Evolutionary conservation across 1,140 invertebrate genomes (phyloP).

Genomic region (Hormaphis cornu): DNA sequence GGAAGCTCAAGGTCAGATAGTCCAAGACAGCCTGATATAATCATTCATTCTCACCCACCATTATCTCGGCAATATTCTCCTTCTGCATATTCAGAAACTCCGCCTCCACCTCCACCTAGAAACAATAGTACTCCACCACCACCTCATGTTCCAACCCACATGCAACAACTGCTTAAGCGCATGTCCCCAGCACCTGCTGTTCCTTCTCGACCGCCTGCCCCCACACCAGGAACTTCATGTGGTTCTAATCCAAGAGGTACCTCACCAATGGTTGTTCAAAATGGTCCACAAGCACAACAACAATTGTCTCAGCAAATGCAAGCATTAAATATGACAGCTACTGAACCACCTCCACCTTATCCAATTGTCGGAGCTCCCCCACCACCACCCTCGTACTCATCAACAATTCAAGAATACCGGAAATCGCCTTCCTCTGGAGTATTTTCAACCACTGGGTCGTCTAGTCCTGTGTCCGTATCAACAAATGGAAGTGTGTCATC

Average conservation of each 20-base stretch:
- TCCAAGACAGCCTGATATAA: slow-evolving; percentile 53
- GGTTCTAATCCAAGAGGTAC: slow-evolving; percentile 47
- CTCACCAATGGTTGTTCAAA: slow-evolving; percentile 70
- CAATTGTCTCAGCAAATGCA: slow-evolving; percentile 79
- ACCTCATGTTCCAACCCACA: slow-evolving; percentile 49
- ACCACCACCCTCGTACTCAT: slow-evolving; percentile 66
- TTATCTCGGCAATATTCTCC: slow-evolving; percentile 57
- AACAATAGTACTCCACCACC: slow-evolving; percentile 58
- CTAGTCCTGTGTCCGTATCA: slow-evolving; percentile 65
- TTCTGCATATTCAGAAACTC: slow-evolving; percentile 46
- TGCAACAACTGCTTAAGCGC: slow-evolving; percentile 73
- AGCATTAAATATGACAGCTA: slow-evolving; percentile 58
- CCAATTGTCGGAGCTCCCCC: slow-evolving; percentile 48
- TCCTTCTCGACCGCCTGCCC: slow-evolving; percentile 51
- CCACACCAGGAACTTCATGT: slow-evolving; percentile 44
- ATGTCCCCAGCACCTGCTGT: slow-evolving; percentile 68
- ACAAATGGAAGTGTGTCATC: slow-evolving; percentile 44
- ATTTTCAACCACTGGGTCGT: slow-evolving; percentile 71
- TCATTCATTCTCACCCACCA: slow-evolving; percentile 44
- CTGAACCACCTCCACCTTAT: slow-evolving; percentile 68
- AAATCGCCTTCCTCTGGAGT: slow-evolving; percentile 69
- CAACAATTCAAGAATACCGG: slow-evolving; percentile 69
- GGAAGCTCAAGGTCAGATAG: slow-evolving; percentile 81
- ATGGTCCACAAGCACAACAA: slow-evolving; percentile 70
- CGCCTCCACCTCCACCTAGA: slow-evolving; percentile 43